Evolutionary conservation across 2,113 vertebrate genomes (phyloP).

Genomic region (Macquaria australasica): DNA sequence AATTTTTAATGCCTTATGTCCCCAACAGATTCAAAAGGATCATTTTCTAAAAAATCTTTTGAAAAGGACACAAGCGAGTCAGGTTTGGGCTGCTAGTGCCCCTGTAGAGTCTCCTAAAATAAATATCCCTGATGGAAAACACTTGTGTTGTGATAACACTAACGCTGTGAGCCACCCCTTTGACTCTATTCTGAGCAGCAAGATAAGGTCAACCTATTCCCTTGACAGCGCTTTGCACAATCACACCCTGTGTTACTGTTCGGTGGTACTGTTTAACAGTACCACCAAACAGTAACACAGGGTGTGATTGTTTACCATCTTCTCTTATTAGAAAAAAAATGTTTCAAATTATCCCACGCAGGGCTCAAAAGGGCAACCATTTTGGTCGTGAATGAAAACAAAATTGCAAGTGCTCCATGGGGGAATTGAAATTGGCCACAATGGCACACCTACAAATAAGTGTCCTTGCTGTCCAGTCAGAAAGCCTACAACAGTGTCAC

Average conservation of each 20-base stretch:
- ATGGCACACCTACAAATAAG: background rate
- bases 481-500: background rate
- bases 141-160: constrained; percentile 63
- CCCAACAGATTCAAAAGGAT: background rate
- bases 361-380: constrained; percentile 10
- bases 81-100: constrained; percentile 15
- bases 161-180: constrained; percentile 43
- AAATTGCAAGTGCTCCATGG: background rate
- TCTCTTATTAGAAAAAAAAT: constrained; percentile 12
- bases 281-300: constrained; percentile 30
- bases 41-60: background rate
- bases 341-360: constrained; percentile 34
- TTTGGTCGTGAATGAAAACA: constrained; percentile 4
- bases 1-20: background rate
- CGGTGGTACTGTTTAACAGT: constrained; percentile 32
- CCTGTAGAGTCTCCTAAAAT: constrained; percentile 44
- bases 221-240: constrained; percentile 42
- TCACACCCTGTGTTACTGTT: constrained; percentile 31
- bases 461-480: background rate
- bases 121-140: constrained; percentile 47
- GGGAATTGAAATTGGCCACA: constrained; percentile 28
- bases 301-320: constrained; percentile 41
- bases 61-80: background rate
- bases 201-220: constrained; percentile 66
- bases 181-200: constrained; percentile 64